Conservation (phyloP, 2,888 invertebrate genomes). For the Rhopalosiphum nymphaeae region DNA sequence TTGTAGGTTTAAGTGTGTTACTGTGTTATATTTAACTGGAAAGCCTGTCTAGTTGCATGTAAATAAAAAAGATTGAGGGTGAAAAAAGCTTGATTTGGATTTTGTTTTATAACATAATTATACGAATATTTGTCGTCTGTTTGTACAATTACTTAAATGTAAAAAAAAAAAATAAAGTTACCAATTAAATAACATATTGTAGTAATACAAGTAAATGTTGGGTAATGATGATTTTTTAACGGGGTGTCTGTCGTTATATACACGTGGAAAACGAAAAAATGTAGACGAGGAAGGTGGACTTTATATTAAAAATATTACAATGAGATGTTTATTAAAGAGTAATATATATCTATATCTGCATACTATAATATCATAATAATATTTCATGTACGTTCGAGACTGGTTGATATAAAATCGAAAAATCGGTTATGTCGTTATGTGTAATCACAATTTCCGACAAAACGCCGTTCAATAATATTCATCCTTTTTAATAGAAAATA, state of each 20-base stretch:
- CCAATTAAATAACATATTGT: neutral
- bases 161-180: neutral
- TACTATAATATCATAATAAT: neutral
- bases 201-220: neutral
- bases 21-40: neutral
- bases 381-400: neutral
- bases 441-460: neutral
- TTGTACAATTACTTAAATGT: neutral
- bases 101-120: neutral
- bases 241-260: neutral
- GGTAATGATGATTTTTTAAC: neutral
- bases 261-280: neutral
- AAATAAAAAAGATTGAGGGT: neutral
- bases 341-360: neutral
- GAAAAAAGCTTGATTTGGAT: neutral
- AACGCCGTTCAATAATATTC: neutral
- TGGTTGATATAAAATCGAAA: neutral
- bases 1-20: neutral
- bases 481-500: neutral
- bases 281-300: neutral
- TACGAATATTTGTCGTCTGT: neutral
- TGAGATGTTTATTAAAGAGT: neutral
- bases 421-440: neutral
- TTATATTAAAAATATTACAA: neutral
- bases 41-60: neutral